Conservation (phyloP, 2,113 vertebrate species). For the Pavo muticus region DNA sequence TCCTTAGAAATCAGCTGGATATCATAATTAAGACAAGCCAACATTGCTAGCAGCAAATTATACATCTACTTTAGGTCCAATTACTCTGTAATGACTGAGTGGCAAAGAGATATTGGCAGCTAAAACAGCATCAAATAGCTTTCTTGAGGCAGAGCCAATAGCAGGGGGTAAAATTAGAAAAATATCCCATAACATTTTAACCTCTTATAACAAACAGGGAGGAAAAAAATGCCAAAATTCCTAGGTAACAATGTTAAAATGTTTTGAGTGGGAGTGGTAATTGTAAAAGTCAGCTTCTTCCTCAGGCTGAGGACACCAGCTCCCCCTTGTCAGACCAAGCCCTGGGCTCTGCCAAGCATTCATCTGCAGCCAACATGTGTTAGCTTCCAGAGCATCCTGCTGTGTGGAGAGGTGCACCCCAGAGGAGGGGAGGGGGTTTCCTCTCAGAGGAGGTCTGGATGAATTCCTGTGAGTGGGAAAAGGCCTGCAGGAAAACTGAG, state of each 20-base stretch:
- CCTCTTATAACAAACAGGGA: not conserved
- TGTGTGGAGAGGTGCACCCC: not conserved
- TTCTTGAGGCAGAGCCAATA: slow-evolving; percentile 19
- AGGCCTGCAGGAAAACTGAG: not conserved
- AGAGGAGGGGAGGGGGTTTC: not conserved
- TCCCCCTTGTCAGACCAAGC: not conserved
- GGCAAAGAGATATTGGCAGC: slow-evolving; percentile 6
- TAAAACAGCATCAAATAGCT: not conserved
- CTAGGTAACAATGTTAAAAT: not conserved
- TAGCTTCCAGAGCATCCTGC: not conserved
- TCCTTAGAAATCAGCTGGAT: slow-evolving; percentile 30
- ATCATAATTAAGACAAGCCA: slow-evolving; percentile 41
- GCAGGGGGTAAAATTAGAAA: not conserved
- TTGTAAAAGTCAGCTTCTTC: not conserved
- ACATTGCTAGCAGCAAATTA: slow-evolving; percentile 5
- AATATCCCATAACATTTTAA: not conserved
- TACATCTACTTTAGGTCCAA: not conserved
- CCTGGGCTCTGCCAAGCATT: not conserved
- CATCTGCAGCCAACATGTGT: not conserved
- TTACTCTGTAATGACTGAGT: slow-evolving; percentile 7
- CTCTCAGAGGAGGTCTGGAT: not conserved
- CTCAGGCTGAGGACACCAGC: not conserved
- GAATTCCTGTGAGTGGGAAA: not conserved
- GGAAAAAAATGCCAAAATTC: not conserved
- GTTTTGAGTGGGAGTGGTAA: not conserved